Evolutionary conservation across 2,888 invertebrate genomes (phyloP).

Genomic region (Micoletzkya japonica): DNA sequence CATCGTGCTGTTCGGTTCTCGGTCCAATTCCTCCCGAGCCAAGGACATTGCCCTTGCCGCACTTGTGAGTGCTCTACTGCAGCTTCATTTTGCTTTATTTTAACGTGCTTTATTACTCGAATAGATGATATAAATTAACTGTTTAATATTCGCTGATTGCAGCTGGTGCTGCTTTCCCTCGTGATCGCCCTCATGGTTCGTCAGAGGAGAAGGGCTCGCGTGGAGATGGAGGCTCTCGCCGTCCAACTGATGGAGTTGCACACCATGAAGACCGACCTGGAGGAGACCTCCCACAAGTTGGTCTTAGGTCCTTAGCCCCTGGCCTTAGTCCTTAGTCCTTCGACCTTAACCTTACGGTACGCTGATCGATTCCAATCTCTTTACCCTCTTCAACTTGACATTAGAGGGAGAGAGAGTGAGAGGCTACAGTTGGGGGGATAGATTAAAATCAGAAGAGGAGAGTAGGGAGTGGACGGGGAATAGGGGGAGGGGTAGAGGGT

Average conservation of each 20-base stretch:
- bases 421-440: too few relatives aligned
- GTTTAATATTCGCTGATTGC: not conserved
- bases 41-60: slow-evolving; percentile 57
- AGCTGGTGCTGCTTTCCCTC: slow-evolving; percentile 66
- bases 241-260: slow-evolving; percentile 73
- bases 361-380: not conserved
- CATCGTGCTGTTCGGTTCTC: slow-evolving; percentile 94
- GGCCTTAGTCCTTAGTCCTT: too few relatives aligned
- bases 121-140: not conserved
- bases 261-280: slow-evolving; percentile 92
- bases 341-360: not conserved
- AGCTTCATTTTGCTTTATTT: not conserved
- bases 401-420: too few relatives aligned
- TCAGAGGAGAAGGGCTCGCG: slow-evolving; percentile 37
- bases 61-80: slow-evolving; percentile 33
- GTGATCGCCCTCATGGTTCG: slow-evolving; percentile 38
- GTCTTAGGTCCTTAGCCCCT: too few relatives aligned
- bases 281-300: slow-evolving; percentile 74
- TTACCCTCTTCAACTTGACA: too few relatives aligned
- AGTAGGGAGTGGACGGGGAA: too few relatives aligned
- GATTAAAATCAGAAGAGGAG: too few relatives aligned
- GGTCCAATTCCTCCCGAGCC: slow-evolving; percentile 71
- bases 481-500: too few relatives aligned
- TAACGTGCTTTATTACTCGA: not conserved
- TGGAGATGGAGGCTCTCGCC: slow-evolving; percentile 49